Evolutionary conservation across 2,888 invertebrate genomes (phyloP), one percentile per base, ranked within the genome.

Genomic region (Buathra laborator): DNA sequence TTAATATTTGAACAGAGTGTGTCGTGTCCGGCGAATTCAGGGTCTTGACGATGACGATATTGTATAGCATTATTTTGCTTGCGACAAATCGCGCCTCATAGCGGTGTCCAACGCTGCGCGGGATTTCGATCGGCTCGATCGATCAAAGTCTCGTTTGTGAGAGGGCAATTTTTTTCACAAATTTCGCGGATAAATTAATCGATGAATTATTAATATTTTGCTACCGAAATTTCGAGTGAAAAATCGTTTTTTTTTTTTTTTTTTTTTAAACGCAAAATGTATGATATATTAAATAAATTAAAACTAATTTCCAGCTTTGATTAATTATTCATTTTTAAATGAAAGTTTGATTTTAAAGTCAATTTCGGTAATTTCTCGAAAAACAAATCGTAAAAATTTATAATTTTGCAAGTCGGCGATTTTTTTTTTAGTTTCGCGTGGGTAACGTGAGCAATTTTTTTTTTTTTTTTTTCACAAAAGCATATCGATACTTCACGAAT

Each of bases 1-100:
- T 93, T 93, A 94, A 94, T 94, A 94, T 94, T 94, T 94, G 93
- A 92, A 92, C 91, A 92, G 89, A 86, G 86, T 88, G 89, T 90
- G 89, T 89, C 87, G 85, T 44, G 64, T 56, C 37, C 51, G 43
- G 16, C 74, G 24, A 53, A 62, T 37, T 24, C 62, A 51, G 51
- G 24, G 43, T 46, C 24, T 67, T 43, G 70, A 67, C 24, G 53
- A 70, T 62, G 37, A 37, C 37, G 37, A 37, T 37, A 37, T 37
- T 37, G 37, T 29, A 19, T 14, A 7, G 37, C 32, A 32, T 64
- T 64, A 66, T 64, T 84, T 71, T 66, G 59, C 80, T n/a, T n/a
- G 37, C 51, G 68, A 77, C 64, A 19, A 53, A 64, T 44, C 64
- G 46, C 66, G 67, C 9, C 53, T n/a, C 46, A 67, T 74, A 44